phyloP scores from a whole-genome alignment of 2,113 vertebrate genomes.

The Bostrychus sinensis region DNA sequence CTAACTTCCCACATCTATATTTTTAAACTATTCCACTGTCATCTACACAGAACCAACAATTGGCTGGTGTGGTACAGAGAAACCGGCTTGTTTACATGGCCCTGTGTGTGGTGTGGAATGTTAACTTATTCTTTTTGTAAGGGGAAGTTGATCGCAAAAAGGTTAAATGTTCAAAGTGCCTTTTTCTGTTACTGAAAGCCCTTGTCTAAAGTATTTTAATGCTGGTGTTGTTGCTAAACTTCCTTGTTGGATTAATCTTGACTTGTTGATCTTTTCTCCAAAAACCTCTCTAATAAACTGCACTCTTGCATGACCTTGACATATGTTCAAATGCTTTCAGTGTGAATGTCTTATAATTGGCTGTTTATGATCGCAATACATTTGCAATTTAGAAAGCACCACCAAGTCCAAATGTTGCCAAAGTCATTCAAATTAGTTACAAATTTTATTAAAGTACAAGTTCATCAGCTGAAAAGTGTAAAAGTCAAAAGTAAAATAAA shows the following conservation, averaged over 20 bases:
- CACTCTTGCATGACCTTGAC: conserved; percentile 24
- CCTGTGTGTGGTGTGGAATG: conserved; percentile 36
- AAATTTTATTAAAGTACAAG: too few species aligned
- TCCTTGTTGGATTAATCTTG: background rate
- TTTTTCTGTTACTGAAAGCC: conserved; percentile 61
- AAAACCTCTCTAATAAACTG: conserved; percentile 55
- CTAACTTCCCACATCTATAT: conserved; percentile 24
- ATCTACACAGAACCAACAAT: conserved; percentile 46
- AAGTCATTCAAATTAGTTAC: too few species aligned
- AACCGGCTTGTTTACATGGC: conserved; percentile 91
- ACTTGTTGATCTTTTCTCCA: conserved; percentile 35
- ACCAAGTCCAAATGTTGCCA: too few species aligned
- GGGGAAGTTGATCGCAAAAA: conserved; percentile 51
- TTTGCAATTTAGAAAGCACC: too few species aligned
- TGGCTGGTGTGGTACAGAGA: conserved; percentile 97
- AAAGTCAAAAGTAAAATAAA: too few species aligned
- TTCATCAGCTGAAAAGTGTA: too few species aligned
- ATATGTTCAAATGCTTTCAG: too few species aligned
- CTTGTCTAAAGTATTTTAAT: background rate
- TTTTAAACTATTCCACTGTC: conserved; percentile 14
- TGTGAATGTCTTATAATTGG: too few species aligned
- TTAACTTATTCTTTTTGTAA: conserved; percentile 6
- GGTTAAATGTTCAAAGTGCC: conserved; percentile 83
- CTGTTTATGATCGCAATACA: too few species aligned
- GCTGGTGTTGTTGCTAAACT: background rate